Percentiles rank a stretch among this genome's conserved stretches.
Evolutionary conservation across 2,113 vertebrate genomes (phyloP).

Genomic region (Vireo altiloquus): DNA sequence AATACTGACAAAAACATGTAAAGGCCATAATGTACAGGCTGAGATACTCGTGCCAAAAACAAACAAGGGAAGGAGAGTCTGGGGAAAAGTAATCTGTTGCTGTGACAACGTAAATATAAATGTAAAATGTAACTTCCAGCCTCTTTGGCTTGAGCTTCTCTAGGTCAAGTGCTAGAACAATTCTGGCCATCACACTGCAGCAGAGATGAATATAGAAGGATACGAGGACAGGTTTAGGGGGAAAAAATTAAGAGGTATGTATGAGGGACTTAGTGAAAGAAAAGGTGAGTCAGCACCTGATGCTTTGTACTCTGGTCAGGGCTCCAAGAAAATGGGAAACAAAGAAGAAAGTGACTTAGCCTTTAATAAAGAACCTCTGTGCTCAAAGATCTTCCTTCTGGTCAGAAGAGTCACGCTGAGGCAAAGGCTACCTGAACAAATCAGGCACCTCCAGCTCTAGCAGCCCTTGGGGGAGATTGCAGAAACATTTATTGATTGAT

Average conservation of each 20-base stretch:
- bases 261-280: neutral
- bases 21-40: neutral
- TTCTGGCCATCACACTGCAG: neutral
- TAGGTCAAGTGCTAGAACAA: neutral
- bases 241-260: rapidly evolving
- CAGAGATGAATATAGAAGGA: neutral
- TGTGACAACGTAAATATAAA: neutral
- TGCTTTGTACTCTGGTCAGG: neutral
- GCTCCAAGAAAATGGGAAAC: neutral
- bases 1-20: neutral
- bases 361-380: neutral
- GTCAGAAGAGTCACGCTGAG: neutral
- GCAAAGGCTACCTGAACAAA: neutral
- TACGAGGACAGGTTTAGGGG: neutral
- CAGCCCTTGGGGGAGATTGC: neutral
- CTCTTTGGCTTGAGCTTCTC: neutral
- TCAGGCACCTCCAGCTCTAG: neutral
- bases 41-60: neutral
- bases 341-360: neutral
- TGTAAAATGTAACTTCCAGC: neutral
- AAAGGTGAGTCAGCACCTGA: neutral
- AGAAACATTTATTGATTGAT: neutral
- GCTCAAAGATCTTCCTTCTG: too few relatives aligned
- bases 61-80: neutral
- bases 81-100: neutral